A percentile compares a stretch with the other conserved stretches of the same genome.
These are phyloP conservation scores for Casuarius casuarius DNA, from an alignment of 2,113 vertebrate genomes.

Conservation along the genomic window DNA sequence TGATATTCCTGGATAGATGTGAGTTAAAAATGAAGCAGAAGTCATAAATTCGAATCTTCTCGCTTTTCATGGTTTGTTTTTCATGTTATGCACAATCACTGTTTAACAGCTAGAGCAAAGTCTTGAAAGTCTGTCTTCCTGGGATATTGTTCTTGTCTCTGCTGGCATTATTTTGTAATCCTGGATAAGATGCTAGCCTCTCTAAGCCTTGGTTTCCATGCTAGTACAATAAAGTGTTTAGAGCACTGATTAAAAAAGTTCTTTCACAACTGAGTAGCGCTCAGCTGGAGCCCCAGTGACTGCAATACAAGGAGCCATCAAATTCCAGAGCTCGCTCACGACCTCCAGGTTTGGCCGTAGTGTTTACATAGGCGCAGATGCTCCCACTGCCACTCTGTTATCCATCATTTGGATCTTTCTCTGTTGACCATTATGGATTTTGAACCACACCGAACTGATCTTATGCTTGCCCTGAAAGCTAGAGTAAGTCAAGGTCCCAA, in stretches of 20 bases:
- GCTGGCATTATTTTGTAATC: not conserved
- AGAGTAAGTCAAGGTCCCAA: not conserved
- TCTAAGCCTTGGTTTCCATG: not conserved
- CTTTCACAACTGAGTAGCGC: not conserved
- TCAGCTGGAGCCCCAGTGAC: not conserved
- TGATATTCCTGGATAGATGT: not conserved
- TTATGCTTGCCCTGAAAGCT: not conserved
- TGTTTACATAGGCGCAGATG: not conserved
- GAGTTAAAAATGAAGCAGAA: not conserved
- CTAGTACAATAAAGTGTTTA: not conserved
- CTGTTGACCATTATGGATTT: not conserved
- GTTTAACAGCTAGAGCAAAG: not conserved
- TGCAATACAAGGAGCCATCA: fast-evolving
- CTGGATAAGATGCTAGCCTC: not conserved
- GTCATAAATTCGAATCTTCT: not conserved
- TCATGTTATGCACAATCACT: not conserved
- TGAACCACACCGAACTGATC: not conserved
- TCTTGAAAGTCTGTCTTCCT: not conserved
- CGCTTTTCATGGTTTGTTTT: not conserved
- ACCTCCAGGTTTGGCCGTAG: not conserved
- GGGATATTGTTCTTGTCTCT: not conserved
- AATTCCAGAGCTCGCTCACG: not conserved
- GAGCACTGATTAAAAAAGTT: not conserved
- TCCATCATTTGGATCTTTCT: not conserved
- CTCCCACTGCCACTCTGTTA: fast-evolving